Percentiles rank a stretch among this genome's conserved stretches.
These are phyloP conservation scores for Chondrosia reniformis DNA, from an alignment of 37 sponge, comb jelly and placozoan genomes.

Conservation along the genomic window DNA sequence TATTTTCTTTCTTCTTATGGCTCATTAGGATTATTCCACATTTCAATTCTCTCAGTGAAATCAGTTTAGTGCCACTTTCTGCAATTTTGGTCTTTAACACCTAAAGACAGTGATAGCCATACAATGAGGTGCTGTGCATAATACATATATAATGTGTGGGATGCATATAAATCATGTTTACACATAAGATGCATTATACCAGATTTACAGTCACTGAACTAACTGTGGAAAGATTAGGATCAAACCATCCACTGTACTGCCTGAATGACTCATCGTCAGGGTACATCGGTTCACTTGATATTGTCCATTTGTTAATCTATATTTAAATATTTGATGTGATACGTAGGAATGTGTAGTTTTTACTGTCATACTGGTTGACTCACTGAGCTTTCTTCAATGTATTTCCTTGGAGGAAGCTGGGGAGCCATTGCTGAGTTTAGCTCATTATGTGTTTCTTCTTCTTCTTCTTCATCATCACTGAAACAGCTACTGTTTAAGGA, in stretches of 20 bases:
- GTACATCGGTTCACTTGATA: neutral
- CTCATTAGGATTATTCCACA: neutral
- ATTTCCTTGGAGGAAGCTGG: no score
- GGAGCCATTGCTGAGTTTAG: no score
- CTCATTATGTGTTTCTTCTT: no score
- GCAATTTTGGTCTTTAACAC: neutral
- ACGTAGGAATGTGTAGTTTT: neutral
- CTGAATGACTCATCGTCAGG: neutral
- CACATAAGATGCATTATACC: neutral
- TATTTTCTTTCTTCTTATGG: constrained; percentile 7
- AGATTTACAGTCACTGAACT: neutral
- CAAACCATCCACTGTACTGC: constrained; percentile 1
- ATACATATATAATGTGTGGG: no score
- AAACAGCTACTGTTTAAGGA: no score
- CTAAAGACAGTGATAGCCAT: neutral
- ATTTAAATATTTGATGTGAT: neutral
- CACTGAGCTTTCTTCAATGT: no score
- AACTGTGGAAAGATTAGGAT: neutral
- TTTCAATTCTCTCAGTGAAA: neutral
- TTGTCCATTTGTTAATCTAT: neutral
- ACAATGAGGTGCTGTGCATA: neutral
- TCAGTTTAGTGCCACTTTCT: neutral
- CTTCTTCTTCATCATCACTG: no score
- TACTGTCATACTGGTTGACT: no score
- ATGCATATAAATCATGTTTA: neutral